Evolutionary conservation across 2,113 vertebrate genomes (phyloP), one percentile per base, ranked within the genome.

Genomic region (Xenus cinereus): DNA sequence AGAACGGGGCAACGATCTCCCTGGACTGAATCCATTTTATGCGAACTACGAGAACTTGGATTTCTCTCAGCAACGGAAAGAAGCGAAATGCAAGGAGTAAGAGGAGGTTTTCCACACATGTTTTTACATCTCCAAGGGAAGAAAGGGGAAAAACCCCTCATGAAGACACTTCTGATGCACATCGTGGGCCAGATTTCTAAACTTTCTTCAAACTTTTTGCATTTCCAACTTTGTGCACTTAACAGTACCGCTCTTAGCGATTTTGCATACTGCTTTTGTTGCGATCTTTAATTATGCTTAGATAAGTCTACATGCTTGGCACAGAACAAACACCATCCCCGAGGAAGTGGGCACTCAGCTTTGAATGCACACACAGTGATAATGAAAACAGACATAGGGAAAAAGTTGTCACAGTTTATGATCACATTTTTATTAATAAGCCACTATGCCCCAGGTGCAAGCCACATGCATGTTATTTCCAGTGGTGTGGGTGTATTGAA

Each of bases 31-130:
- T 95, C 96, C 97, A 96, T 95, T 95, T 96, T 78, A 96, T 93
- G 95, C 83, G 95, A 97, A 68, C 95, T 87, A 53, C 94, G 96
- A 97, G 97, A 96, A 97, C 86, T 90, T 96, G 97, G 97, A 96
- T 96, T 96, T 86, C 57, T 92, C 91, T 96, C 95, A 96, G 75
- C 71, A 88, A 60, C 10, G 74, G 82, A 63, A 97, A 97, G 33
- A 87, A 94, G 94, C 80, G 14, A 96, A 97, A 96, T 35, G 72
- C 15, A 45, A 97, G 62, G 66, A 97, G 81, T 50, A 92, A 93
- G 75, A 94, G 74, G 56, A 97, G 94, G 92, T 77, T 96, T 95
- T 96, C 95, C 90, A 92, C 64, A 45, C 18, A 75, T 69, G 17
- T 11, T 0, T 79, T 89, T 45, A 45, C 43, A 73, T 90, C 90